phyloP scores from a whole-genome alignment of 2,797 vertebrate genomes.

The Silurus aristotelis region DNA sequence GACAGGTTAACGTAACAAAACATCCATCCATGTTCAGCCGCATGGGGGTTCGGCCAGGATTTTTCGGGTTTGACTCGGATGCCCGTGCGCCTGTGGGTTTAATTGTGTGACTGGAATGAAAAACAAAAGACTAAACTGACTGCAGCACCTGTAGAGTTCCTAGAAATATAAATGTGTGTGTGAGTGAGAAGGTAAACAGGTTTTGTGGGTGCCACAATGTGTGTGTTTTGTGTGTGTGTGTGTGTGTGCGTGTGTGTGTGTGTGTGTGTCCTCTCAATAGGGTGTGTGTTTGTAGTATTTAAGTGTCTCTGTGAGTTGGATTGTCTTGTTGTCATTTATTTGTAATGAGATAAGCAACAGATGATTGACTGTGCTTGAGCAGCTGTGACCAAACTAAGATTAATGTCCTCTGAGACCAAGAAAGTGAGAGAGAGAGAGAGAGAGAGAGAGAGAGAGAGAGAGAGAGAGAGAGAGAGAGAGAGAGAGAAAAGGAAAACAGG shows the following conservation, averaged over 20 bases:
- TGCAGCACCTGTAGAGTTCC: conserved; percentile 33
- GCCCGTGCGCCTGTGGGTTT: conserved; percentile 54
- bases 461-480: background rate
- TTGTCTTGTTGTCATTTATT: conserved; percentile 43
- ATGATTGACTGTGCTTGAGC: conserved; percentile 53
- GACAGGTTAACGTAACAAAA: conserved; percentile 68
- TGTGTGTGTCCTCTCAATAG: conserved; percentile 12
- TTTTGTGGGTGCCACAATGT: background rate
- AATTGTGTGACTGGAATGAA: conserved; percentile 57
- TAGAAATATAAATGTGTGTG: background rate
- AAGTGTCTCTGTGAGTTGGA: conserved; percentile 25
- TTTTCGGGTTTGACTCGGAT: conserved; percentile 61
- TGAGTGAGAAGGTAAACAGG: background rate
- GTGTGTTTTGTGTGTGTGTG: background rate
- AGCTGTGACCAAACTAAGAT: conserved; percentile 56
- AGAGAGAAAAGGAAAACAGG: background rate
- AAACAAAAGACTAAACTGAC: conserved; percentile 33
- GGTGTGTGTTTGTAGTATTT: conserved; percentile 4
- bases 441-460: background rate
- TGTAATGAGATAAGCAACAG: conserved; percentile 51
- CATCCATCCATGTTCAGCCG: conserved; percentile 48
- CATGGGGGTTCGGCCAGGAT: conserved; percentile 52
- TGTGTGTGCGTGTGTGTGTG: background rate
- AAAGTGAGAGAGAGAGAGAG: background rate
- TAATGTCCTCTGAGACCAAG: conserved; percentile 40